phyloP scores from a whole-genome alignment of 2,113 vertebrate species.

The Sebastes schlegelii region DNA sequence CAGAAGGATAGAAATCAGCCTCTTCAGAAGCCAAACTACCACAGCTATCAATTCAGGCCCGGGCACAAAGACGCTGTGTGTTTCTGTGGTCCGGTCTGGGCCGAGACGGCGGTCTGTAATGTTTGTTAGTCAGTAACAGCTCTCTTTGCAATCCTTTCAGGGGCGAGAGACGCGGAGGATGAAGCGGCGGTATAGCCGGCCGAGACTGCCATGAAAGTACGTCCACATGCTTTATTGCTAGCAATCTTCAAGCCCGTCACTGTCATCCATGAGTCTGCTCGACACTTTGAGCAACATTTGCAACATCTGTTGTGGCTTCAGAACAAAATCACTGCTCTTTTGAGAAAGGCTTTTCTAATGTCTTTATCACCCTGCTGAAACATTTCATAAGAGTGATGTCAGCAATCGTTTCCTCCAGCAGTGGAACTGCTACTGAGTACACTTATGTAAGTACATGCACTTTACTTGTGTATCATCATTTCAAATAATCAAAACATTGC shows the following conservation, averaged over 20 bases:
- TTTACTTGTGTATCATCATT: background rate
- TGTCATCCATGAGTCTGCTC: background rate
- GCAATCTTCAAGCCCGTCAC: conserved; percentile 36
- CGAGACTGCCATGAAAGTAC: conserved; percentile 31
- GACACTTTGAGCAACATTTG: background rate
- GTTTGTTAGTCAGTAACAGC: conserved; percentile 58
- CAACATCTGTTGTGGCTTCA: background rate
- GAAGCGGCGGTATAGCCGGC: conserved; percentile 7
- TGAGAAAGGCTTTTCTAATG: conserved; percentile 12
- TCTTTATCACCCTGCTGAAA: conserved; percentile 5
- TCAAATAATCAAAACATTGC: background rate
- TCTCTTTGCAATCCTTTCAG: conserved; percentile 62
- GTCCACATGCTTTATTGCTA: conserved; percentile 28
- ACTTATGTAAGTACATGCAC: too few species aligned
- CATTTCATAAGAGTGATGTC: conserved; percentile 1
- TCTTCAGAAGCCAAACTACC: conserved; percentile 55
- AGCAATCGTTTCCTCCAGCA: conserved; percentile 2
- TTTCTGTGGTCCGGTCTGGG: conserved; percentile 21
- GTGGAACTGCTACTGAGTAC: background rate
- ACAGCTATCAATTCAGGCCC: conserved; percentile 68
- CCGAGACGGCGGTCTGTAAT: conserved; percentile 33
- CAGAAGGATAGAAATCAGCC: conserved; percentile 53
- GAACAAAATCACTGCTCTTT: conserved; percentile 13
- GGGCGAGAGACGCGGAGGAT: conserved; percentile 30
- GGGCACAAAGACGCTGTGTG: conserved; percentile 68